phyloP scores from a whole-genome alignment of 2,888 invertebrate genomes.

The Drosophila subquinaria region DNA sequence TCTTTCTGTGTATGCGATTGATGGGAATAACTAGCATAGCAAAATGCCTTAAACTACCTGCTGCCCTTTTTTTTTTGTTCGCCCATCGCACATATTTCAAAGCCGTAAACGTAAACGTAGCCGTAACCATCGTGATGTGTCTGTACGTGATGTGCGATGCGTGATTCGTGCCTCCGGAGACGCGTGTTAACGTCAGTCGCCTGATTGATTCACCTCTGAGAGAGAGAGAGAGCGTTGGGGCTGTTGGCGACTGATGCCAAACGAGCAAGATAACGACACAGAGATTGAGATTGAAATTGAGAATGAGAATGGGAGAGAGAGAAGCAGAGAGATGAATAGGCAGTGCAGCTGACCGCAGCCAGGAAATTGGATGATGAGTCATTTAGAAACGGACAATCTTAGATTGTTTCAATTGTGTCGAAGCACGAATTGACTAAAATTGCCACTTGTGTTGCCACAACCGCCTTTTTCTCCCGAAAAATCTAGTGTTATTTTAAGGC shows the following conservation, averaged over 20 bases:
- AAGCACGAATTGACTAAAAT: slow-evolving; percentile 9
- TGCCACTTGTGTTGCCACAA: background rate
- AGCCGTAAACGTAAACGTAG: slow-evolving; percentile 17
- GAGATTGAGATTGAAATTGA: background rate
- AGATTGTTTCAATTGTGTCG: slow-evolving; percentile 19
- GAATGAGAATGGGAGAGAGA: background rate
- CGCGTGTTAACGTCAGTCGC: slow-evolving; percentile 38
- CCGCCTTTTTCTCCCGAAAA: background rate
- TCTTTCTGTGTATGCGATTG: background rate
- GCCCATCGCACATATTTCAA: slow-evolving; percentile 1
- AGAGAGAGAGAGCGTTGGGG: background rate
- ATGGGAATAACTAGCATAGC: slow-evolving; percentile 13
- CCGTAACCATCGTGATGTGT: slow-evolving; percentile 1
- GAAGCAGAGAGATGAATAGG: too few relatives aligned
- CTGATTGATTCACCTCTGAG: slow-evolving; percentile 38
- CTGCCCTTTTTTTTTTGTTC: slow-evolving; percentile 2
- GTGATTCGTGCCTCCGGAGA: slow-evolving; percentile 41
- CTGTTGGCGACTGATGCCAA: background rate
- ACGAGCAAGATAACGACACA: background rate
- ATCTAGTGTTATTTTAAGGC: too few relatives aligned
- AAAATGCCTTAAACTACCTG: slow-evolving; percentile 26
- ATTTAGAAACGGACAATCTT: slow-evolving; percentile 19
- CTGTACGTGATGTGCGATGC: slow-evolving; percentile 22
- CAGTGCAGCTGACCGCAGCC: slow-evolving; percentile 15
- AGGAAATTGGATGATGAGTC: slow-evolving; percentile 24